These are phyloP conservation scores for Dolichallabes microphthalmus DNA, from an alignment of 2,113 vertebrate genomes.

Conservation along the genomic window DNA sequence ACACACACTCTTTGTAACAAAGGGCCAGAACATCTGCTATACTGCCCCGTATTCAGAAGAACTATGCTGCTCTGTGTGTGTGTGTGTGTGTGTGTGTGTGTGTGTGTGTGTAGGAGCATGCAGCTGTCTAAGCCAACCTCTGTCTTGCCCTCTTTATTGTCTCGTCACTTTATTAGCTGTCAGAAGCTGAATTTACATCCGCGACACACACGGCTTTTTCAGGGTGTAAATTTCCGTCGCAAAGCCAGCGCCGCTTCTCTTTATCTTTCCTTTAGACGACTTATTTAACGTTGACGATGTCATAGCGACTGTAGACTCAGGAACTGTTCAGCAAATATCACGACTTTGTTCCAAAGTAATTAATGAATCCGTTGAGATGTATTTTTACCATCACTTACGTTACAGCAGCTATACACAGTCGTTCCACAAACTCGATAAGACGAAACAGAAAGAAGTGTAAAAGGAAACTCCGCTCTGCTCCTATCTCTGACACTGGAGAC, in stretches of 20 bases:
- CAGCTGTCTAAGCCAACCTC: slow-evolving; percentile 23
- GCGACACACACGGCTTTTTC: slow-evolving; percentile 4
- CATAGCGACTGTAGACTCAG: not conserved
- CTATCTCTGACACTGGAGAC: not conserved
- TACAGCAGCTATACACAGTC: not conserved
- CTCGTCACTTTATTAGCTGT: slow-evolving; percentile 37
- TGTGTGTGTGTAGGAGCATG: slow-evolving; percentile 4
- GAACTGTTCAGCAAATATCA: not conserved
- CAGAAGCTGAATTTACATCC: slow-evolving; percentile 30
- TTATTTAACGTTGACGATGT: not conserved
- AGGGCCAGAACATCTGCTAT: slow-evolving; percentile 35
- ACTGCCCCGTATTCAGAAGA: slow-evolving; percentile 24
- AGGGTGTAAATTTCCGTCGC: slow-evolving; percentile 11
- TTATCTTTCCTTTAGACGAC: not conserved
- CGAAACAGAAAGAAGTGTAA: too few species aligned
- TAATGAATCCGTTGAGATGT: too few species aligned
- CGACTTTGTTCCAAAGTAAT: not conserved
- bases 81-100: slow-evolving; percentile 26
- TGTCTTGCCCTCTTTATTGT: slow-evolving; percentile 38
- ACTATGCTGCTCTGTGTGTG: slow-evolving; percentile 22
- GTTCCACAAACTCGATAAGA: not conserved
- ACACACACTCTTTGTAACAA: slow-evolving; percentile 8
- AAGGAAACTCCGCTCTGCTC: not conserved
- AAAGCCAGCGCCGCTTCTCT: not conserved
- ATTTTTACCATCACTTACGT: not conserved